phyloP scores from a whole-genome alignment of 2,888 invertebrate genomes.

The Agrochola macilenta region DNA sequence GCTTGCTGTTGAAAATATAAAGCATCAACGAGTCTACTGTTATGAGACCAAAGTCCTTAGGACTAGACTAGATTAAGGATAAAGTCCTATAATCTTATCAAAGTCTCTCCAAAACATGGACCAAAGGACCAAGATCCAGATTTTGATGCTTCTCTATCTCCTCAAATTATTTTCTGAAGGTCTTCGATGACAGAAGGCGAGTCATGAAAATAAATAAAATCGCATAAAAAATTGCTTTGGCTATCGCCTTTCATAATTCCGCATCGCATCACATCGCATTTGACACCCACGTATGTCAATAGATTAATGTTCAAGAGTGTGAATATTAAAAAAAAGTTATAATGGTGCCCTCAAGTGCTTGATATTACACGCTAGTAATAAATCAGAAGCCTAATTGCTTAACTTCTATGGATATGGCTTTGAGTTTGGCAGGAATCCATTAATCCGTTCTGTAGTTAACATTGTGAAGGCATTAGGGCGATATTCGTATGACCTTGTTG shows the following conservation, averaged over 20 bases:
- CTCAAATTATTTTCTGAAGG: background rate
- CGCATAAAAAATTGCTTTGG: background rate
- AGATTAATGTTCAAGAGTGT: constrained; percentile 40
- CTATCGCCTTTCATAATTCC: background rate
- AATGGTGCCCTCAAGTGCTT: constrained; percentile 48
- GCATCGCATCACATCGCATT: constrained; percentile 10
- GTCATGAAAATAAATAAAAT: background rate
- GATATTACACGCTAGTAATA: constrained; percentile 58
- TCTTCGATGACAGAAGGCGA: background rate
- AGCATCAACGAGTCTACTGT: background rate
- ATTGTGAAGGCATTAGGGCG: constrained; percentile 24
- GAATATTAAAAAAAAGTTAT: constrained; percentile 59
- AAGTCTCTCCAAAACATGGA: background rate
- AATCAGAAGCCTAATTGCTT: constrained; percentile 62
- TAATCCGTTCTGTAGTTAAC: constrained; percentile 51
- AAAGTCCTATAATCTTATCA: background rate
- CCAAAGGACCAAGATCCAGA: background rate
- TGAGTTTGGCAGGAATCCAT: constrained; percentile 55
- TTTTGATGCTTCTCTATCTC: background rate
- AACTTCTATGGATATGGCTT: constrained; percentile 55
- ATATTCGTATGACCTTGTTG: constrained; percentile 5
- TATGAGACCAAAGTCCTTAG: background rate
- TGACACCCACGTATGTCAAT: constrained; percentile 2
- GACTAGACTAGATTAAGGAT: no score
- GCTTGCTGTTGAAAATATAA: background rate